Percentiles rank a stretch among this genome's conserved stretches.
Evolutionary conservation across 92 coral and sea anemone genomes (phyloP).

Genomic region (Porites divaricata): DNA sequence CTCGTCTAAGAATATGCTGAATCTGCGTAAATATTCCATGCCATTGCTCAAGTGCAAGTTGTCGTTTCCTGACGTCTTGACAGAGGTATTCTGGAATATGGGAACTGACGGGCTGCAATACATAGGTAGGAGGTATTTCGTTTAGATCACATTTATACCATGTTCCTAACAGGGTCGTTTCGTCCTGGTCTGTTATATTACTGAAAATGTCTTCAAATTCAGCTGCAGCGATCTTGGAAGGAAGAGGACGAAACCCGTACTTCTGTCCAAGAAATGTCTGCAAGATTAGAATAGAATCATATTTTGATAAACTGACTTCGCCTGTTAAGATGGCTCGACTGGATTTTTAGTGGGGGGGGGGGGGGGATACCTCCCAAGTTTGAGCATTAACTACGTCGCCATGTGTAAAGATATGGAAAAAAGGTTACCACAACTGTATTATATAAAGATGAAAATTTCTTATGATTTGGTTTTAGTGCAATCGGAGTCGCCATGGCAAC

Average conservation of each 20-base stretch:
- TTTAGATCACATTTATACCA: constrained; percentile 71
- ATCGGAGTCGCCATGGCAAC: no score
- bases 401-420: no score
- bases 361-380: no score
- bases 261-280: constrained; percentile 74
- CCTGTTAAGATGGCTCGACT: no score
- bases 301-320: no score
- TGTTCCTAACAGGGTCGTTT: constrained; percentile 28
- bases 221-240: constrained; percentile 42
- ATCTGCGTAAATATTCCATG: constrained; percentile 38
- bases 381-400: no score
- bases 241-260: constrained; percentile 76
- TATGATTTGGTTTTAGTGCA: no score
- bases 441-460: no score
- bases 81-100: constrained; percentile 52
- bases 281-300: no score
- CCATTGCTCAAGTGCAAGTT: constrained; percentile 54
- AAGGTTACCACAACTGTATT: no score
- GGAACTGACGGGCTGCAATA: constrained; percentile 72
- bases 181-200: constrained; percentile 40
- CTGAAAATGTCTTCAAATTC: constrained; percentile 50
- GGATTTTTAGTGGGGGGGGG: no score
- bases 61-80: constrained; percentile 36
- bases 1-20: constrained; percentile 55
- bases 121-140: constrained; percentile 62